These are phyloP conservation scores for Antitype chi DNA, from an alignment of 2,888 invertebrate species.

Conservation along the genomic window DNA sequence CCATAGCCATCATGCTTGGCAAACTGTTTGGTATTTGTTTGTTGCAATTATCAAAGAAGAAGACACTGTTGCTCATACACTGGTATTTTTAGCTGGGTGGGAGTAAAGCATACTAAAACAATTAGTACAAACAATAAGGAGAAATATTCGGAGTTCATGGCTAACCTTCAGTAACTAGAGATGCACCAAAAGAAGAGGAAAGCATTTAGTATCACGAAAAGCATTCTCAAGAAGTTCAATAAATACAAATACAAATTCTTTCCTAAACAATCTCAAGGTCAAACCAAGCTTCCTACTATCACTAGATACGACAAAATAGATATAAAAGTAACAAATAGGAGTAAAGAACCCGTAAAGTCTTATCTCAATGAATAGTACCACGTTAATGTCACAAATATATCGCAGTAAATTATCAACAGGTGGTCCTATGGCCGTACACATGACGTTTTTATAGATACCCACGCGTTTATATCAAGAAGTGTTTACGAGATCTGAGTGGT, in stretches of 20 bases:
- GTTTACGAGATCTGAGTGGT: constrained; percentile 38
- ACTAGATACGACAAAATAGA: constrained; percentile 16
- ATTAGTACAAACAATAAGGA: not conserved
- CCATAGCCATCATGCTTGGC: not conserved
- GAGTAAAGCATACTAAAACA: not conserved
- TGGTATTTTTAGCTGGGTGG: too few relatives aligned
- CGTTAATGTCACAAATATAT: constrained; percentile 50
- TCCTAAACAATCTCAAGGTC: constrained; percentile 26
- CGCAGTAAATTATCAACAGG: constrained; percentile 55
- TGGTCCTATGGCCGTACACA: constrained; percentile 4
- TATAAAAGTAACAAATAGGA: constrained; percentile 31
- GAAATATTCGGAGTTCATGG: not conserved
- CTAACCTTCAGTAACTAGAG: not conserved
- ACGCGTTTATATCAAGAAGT: constrained; percentile 42
- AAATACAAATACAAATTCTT: not conserved
- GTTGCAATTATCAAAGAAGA: not conserved
- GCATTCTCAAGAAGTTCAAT: not conserved
- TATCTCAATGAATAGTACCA: constrained; percentile 39
- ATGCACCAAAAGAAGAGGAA: not conserved
- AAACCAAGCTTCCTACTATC: constrained; percentile 5
- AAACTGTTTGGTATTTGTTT: not conserved
- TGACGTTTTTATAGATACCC: constrained; percentile 37
- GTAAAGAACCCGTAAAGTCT: constrained; percentile 50
- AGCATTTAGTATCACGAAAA: not conserved
- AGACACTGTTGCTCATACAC: not conserved